Conservation (phyloP, 2,797 vertebrate genomes). For the Varecia variegata region DNA sequence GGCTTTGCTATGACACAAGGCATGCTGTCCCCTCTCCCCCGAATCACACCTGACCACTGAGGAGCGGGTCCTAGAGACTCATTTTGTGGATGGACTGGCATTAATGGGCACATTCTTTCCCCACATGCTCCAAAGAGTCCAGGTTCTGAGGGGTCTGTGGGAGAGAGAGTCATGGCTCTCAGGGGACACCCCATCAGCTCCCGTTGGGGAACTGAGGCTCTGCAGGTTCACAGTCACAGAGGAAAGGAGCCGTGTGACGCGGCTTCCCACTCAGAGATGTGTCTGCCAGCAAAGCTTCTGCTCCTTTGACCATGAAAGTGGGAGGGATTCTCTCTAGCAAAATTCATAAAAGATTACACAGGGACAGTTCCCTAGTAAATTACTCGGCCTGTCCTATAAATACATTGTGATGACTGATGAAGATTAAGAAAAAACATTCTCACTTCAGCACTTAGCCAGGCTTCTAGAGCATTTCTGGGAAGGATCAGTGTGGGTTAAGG, state of each 20-base stretch:
- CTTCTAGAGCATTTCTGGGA: neutral
- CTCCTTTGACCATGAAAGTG: neutral
- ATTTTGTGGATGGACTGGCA: neutral
- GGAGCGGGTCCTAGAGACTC: too few species aligned
- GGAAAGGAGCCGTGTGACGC: neutral
- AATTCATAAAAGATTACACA: neutral
- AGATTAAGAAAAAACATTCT: neutral
- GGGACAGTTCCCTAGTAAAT: neutral
- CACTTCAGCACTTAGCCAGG: neutral
- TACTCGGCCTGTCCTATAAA: neutral
- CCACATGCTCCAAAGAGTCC: neutral
- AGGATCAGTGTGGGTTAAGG: neutral
- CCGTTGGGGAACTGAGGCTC: neutral
- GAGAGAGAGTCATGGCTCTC: neutral
- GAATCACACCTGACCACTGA: neutral
- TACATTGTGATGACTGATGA: neutral
- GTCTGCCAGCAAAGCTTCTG: neutral
- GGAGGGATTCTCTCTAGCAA: neutral
- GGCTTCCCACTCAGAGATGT: neutral
- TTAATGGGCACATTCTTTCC: neutral
- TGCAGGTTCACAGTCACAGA: neutral
- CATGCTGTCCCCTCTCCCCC: neutral
- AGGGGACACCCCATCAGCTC: neutral
- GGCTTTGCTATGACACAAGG: neutral
- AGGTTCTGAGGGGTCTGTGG: neutral